These are phyloP conservation scores for Lacanobia wlatinum DNA, from an alignment of 2,888 invertebrate species.

Conservation along the genomic window DNA sequence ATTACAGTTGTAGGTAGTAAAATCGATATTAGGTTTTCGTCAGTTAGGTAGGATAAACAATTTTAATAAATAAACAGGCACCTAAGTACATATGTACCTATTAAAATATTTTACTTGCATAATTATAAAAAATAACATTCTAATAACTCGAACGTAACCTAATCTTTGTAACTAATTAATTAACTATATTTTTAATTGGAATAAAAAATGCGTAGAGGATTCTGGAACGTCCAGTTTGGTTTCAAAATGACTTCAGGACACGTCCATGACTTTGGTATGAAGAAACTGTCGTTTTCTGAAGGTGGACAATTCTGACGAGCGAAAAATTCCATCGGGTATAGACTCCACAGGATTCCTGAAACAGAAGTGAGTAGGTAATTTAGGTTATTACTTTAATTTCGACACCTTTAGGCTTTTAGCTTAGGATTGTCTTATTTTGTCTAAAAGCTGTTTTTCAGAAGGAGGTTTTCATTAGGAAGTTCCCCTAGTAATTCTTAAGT, in stretches of 20 bases:
- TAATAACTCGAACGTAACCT: background rate
- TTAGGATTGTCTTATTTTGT: background rate
- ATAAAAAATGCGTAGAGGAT: slow-evolving; percentile 77
- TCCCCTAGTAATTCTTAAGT: background rate
- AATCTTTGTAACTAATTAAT: background rate
- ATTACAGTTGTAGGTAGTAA: background rate
- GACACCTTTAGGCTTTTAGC: background rate
- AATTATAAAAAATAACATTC: slow-evolving; percentile 17
- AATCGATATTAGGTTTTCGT: background rate
- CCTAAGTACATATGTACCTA: background rate
- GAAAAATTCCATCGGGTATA: slow-evolving; percentile 97
- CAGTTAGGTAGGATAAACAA: background rate
- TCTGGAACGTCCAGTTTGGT: slow-evolving; percentile 87
- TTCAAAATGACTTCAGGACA: slow-evolving; percentile 86
- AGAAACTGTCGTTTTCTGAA: slow-evolving; percentile 83
- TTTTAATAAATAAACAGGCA: background rate
- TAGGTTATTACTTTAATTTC: background rate
- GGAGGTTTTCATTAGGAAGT: background rate
- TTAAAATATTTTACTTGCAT: slow-evolving; percentile 1
- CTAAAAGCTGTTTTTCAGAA: background rate
- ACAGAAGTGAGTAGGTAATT: background rate
- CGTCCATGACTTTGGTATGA: slow-evolving; percentile 87
- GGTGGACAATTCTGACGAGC: slow-evolving; percentile 94
- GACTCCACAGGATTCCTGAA: slow-evolving; percentile 92
- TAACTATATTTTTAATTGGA: slow-evolving; percentile 38